Evolutionary conservation across 92 coral and sea anemone genomes (phyloP), one percentile per base, ranked within the genome.

Genomic region (Pocillopora grandis): DNA sequence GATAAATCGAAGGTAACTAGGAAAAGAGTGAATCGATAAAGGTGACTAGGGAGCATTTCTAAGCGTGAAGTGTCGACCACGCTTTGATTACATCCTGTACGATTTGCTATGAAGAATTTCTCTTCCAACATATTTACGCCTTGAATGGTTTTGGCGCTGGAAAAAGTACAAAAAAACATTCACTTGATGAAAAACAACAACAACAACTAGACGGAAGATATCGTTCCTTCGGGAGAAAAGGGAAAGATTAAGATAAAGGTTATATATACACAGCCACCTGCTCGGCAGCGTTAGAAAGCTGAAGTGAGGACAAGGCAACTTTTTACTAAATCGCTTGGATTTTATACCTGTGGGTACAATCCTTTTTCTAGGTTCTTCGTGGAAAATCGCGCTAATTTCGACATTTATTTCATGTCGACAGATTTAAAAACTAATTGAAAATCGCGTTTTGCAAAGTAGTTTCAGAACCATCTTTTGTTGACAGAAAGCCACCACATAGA

Each of bases 401-500:
- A 33, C 21, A 35, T 12, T 35, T 10, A 58, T 58, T 33, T 37
- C 15, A 31, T 31, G 35, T 11, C 56, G 19, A 69, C 62, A 81
- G 78, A 56, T 58, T 18, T 60, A 70, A 59, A 71, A 80, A 58
- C 66, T 59, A 81, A 59, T 72, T 70, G 60, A 36, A 58, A 58
- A 42, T 59, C 37, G 77, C 75, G 62, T 68, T 81, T 80, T 81
- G 13, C 62, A 71, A 27, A 70, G 69, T 52, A 71, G 65, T 48
- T 83, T 73, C 86, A 83, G 71, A 75, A 63, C 76, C 66, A 48
- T 61, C 66, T 55, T 74, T 84, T 84, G 88, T 76, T 84, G 76
- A 84, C 88, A 84, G 66, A 84, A 23, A 77, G 35, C 68, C 35
- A 76, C 88, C 88, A 76, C 82, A 76, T 68, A 55, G 82, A 67